These are phyloP conservation scores for Cerastoderma edule DNA, from an alignment of 2,888 invertebrate species.

Conservation along the genomic window DNA sequence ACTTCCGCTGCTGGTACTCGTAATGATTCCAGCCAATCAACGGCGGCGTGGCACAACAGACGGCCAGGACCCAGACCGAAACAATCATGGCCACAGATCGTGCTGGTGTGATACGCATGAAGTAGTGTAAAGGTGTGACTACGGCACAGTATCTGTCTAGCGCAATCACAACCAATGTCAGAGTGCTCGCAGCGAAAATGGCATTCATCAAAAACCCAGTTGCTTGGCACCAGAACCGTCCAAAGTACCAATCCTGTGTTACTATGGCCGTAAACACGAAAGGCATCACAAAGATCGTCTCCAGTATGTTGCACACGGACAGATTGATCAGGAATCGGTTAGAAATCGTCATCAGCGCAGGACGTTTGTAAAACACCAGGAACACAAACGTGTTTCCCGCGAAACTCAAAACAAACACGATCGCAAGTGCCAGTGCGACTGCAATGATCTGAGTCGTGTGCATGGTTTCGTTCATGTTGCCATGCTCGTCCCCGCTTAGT, in stretches of 20 bases:
- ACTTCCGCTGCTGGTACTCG: constrained; percentile 75
- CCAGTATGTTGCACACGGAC: constrained; percentile 85
- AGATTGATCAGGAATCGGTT: constrained; percentile 88
- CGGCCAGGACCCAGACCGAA: constrained; percentile 83
- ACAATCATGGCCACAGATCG: constrained; percentile 84
- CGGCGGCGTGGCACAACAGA: constrained; percentile 83
- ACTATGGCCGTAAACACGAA: constrained; percentile 83
- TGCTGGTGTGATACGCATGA: constrained; percentile 85
- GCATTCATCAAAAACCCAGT: constrained; percentile 88
- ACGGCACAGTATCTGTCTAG: constrained; percentile 89
- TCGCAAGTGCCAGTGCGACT: constrained; percentile 62
- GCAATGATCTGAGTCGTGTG: constrained; percentile 58
- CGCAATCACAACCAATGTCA: constrained; percentile 88
- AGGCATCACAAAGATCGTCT: constrained; percentile 84
- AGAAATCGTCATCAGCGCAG: constrained; percentile 90
- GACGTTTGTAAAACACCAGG: constrained; percentile 89
- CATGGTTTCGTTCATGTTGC: constrained; percentile 19
- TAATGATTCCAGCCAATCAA: constrained; percentile 79
- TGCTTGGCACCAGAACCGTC: constrained; percentile 84
- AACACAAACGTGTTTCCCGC: constrained; percentile 90
- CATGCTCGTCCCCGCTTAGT: not conserved
- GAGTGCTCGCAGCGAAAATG: constrained; percentile 86
- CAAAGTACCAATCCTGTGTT: constrained; percentile 78
- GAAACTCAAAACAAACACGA: constrained; percentile 85
- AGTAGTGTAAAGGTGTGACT: constrained; percentile 88